Conservation (phyloP, 2,113 vertebrate species). For the Galbula dea region DNA sequence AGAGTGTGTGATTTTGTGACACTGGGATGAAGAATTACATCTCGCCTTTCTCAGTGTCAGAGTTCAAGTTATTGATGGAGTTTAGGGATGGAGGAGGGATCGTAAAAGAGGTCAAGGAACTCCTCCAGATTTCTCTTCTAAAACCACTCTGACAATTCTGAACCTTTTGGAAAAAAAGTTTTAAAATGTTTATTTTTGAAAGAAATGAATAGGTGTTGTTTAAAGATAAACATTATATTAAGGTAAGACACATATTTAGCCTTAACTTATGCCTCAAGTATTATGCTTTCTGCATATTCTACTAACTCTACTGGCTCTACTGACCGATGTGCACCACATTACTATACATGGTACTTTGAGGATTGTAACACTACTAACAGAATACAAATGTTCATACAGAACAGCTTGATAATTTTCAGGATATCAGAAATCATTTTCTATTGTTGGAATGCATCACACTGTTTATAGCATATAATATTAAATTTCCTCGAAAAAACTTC, state of each 20-base stretch:
- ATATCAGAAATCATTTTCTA: neutral
- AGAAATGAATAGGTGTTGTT: neutral
- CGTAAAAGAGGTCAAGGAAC: conserved; percentile 40
- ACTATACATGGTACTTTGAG: neutral
- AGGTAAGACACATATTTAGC: neutral
- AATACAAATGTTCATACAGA: neutral
- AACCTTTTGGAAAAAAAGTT: neutral
- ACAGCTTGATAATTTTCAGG: neutral
- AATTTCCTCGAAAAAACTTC: neutral
- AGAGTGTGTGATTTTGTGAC: neutral
- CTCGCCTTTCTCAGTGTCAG: neutral
- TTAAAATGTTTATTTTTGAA: neutral
- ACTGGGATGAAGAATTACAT: conserved; percentile 44
- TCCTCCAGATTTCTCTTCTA: conserved; percentile 34
- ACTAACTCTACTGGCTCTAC: neutral
- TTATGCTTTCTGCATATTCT: neutral
- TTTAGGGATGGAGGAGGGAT: conserved; percentile 37
- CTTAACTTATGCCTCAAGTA: neutral
- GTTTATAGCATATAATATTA: neutral
- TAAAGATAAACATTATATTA: neutral
- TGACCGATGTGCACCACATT: neutral
- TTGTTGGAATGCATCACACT: neutral
- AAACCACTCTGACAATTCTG: neutral
- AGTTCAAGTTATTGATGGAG: conserved; percentile 48
- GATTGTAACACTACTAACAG: neutral